Conservation (phyloP, 2,113 vertebrate species). For the Malurus elegans region DNA sequence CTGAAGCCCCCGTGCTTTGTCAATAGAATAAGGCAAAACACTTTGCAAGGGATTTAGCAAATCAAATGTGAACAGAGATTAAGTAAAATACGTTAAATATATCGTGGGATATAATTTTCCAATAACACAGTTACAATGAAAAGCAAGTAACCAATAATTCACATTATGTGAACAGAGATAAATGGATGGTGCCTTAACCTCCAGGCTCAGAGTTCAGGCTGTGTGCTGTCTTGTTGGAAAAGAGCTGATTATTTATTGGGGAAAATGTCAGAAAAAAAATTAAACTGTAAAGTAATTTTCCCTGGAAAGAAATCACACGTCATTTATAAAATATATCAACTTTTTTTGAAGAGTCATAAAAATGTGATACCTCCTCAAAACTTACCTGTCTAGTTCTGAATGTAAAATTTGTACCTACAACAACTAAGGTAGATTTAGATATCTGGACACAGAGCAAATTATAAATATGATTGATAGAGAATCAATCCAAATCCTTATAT, state of each 20-base stretch:
- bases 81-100: conserved; percentile 63
- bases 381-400: background rate
- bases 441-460: background rate
- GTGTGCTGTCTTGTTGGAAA: conserved; percentile 53
- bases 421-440: background rate
- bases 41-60: conserved; percentile 4
- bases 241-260: conserved; percentile 69
- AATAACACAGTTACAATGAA: conserved; percentile 62
- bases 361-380: background rate
- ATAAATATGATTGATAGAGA: background rate
- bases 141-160: conserved; percentile 68
- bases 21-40: conserved; percentile 7
- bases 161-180: conserved; percentile 66
- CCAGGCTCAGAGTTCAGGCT: conserved; percentile 63
- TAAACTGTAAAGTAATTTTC: conserved; percentile 70
- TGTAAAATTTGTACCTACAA: background rate
- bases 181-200: conserved; percentile 68
- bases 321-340: conserved; percentile 30
- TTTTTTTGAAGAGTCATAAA: conserved; percentile 2
- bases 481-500: background rate
- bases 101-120: conserved; percentile 58
- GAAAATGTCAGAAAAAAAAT: conserved; percentile 69
- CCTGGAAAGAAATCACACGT: conserved; percentile 30
- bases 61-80: conserved; percentile 46
- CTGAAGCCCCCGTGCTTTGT: background rate